Evolutionary conservation across 2,113 vertebrate genomes (phyloP), one percentile per base, ranked within the genome.

Genomic region (Ammodytes marinus): DNA sequence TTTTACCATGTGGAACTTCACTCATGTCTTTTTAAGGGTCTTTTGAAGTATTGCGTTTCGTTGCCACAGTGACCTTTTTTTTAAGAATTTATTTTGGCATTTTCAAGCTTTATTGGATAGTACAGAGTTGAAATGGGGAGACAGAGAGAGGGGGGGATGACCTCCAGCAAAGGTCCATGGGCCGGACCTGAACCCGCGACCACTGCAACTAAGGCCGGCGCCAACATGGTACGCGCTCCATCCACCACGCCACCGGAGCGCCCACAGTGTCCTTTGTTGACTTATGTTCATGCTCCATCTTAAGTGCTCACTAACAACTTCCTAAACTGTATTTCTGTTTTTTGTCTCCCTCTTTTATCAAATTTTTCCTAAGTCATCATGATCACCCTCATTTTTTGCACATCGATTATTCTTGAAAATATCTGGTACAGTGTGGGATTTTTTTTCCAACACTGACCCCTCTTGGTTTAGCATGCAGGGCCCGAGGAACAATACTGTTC

Each of bases 401-500:
- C 67, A 70, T 42, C 8, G 54, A 74, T 77, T 66, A 69, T 54
- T 86, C 70, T 61, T 91, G 84, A 89, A 86, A 73, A 72, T 84
- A 40, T 68, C 27, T 55, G 47, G 47, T 71, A 86, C 59, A 81
- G 67, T 79, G 72, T 47, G 43, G 47, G 79, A 89, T 80, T 58
- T 76, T 70, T 78, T 74, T 77, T 75, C 19, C 71, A 74, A 79
- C 83, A 72, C 14, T 4, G 9, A 17, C 63, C 27, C 74, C 19
- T 45, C 55, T 73, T 82, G 77, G 89, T 87, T 92, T 88, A 79
- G 75, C 75, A 88, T 90, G 85, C 87, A 84, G 57, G 49, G 69
- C 88, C 72, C 0, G 42, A 85, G 69, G 90, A 92, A 91, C 86
- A 90, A 85, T 89, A 83, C 76, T 61, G 91, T 90, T 91, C 84